These are phyloP conservation scores for Morone chrysops DNA, from an alignment of 2,113 vertebrate genomes.

Conservation along the genomic window DNA sequence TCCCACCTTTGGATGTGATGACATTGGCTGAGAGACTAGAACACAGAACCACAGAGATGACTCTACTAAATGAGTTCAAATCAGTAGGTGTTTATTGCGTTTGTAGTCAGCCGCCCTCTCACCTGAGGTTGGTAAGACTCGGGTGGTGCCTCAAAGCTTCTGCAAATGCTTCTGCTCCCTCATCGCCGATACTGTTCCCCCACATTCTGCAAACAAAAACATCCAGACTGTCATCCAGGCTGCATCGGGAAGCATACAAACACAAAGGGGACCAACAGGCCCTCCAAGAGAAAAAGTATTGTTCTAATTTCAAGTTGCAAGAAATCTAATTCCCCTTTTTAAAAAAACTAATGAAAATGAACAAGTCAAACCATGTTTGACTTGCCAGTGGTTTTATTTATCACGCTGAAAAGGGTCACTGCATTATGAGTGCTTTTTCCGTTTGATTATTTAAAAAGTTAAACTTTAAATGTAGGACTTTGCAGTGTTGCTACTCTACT, in stretches of 20 bases:
- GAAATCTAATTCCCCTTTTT: not conserved
- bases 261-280: not conserved
- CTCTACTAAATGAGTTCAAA: not conserved
- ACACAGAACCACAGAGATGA: slow-evolving; percentile 6
- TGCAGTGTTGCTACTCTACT: no score
- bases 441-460: no score
- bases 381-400: not conserved
- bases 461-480: no score
- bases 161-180: slow-evolving; percentile 92
- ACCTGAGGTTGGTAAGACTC: slow-evolving; percentile 90
- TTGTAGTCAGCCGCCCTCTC: not conserved
- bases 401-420: no score
- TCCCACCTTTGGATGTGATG: slow-evolving; percentile 90
- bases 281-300: not conserved
- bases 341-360: not conserved
- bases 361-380: not conserved
- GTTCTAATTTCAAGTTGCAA: not conserved
- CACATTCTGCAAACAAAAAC: slow-evolving; percentile 89
- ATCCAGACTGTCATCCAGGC: not conserved
- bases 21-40: slow-evolving; percentile 91
- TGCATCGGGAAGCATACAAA: not conserved
- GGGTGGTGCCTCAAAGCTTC: slow-evolving; percentile 91
- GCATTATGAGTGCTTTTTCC: no score
- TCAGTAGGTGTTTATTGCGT: not conserved
- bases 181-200: slow-evolving; percentile 93